Conservation (phyloP, 1,140 invertebrate species). For the Drosophila sp. region DNA sequence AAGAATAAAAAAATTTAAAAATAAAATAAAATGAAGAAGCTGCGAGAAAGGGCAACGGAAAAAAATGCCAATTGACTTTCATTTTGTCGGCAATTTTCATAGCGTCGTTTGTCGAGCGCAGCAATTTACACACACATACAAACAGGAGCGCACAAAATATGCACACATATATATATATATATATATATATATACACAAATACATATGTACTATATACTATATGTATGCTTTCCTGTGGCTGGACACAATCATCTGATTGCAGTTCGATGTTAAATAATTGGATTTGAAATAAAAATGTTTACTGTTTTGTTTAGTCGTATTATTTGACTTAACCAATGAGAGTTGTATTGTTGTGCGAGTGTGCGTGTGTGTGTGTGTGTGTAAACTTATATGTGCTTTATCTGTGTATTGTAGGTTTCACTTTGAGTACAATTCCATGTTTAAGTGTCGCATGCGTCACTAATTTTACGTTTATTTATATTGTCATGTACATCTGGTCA, state of each 20-base stretch:
- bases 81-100: constrained; percentile 80
- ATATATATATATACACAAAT: neutral
- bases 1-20: constrained; percentile 41
- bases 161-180: constrained; percentile 5
- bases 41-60: constrained; percentile 18
- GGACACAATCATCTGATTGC: constrained; percentile 82
- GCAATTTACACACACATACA: constrained; percentile 24
- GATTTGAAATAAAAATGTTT: constrained; percentile 83
- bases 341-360: neutral
- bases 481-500: constrained; percentile 47
- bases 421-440: constrained; percentile 48
- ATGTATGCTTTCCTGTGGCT: constrained; percentile 62
- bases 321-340: constrained; percentile 25
- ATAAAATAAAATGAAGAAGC: constrained; percentile 12
- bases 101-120: constrained; percentile 53
- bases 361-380: constrained; percentile 12
- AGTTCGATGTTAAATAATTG: constrained; percentile 81
- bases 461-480: constrained; percentile 78
- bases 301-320: constrained; percentile 47
- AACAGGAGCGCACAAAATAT: constrained; percentile 4
- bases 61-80: constrained; percentile 79
- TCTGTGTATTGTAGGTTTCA: constrained; percentile 63
- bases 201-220: neutral
- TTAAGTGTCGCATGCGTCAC: constrained; percentile 67
- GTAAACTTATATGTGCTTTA: constrained; percentile 43